Percentiles rank a stretch among this genome's conserved stretches.
These are phyloP conservation scores for Phrynocephalus guinanensis DNA, from an alignment of 2,797 vertebrate species.

Conservation along the genomic window DNA sequence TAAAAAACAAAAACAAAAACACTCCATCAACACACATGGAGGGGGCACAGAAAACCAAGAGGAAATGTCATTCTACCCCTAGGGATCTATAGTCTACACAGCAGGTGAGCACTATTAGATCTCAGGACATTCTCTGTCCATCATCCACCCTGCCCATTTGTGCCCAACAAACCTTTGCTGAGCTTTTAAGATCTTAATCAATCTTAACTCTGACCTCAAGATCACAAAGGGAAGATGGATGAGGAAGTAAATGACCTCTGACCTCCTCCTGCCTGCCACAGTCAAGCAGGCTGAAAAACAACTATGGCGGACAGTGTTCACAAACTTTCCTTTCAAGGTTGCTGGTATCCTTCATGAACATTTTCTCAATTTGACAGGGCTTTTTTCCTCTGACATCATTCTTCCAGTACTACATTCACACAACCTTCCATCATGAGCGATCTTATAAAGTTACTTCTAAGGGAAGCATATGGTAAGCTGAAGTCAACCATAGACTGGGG, in stretches of 20 bases:
- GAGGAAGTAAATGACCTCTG: slow-evolving; percentile 86
- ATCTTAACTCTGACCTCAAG: slow-evolving; percentile 85
- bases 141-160: slow-evolving; percentile 68
- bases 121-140: slow-evolving; percentile 66
- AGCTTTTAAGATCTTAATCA: slow-evolving; percentile 95
- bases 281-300: slow-evolving; percentile 80
- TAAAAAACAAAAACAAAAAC: not conserved
- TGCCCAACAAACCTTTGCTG: slow-evolving; percentile 87
- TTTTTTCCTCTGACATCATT: not conserved
- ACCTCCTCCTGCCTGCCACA: slow-evolving; percentile 82
- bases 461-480: not conserved
- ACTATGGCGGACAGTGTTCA: slow-evolving; percentile 84
- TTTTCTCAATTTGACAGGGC: slow-evolving; percentile 52
- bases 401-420: slow-evolving; percentile 56
- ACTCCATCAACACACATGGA: slow-evolving; percentile 52
- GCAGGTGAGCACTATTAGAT: slow-evolving; percentile 76
- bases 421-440: not conserved
- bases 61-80: slow-evolving; percentile 65
- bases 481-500: not conserved
- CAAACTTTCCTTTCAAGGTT: slow-evolving; percentile 76
- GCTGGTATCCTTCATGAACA: slow-evolving; percentile 47
- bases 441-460: not conserved
- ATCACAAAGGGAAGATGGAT: slow-evolving; percentile 90
- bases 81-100: slow-evolving; percentile 45
- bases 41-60: slow-evolving; percentile 56